phyloP scores from a whole-genome alignment of 2,797 vertebrate genomes.

The Gadopsis bispinosus region DNA sequence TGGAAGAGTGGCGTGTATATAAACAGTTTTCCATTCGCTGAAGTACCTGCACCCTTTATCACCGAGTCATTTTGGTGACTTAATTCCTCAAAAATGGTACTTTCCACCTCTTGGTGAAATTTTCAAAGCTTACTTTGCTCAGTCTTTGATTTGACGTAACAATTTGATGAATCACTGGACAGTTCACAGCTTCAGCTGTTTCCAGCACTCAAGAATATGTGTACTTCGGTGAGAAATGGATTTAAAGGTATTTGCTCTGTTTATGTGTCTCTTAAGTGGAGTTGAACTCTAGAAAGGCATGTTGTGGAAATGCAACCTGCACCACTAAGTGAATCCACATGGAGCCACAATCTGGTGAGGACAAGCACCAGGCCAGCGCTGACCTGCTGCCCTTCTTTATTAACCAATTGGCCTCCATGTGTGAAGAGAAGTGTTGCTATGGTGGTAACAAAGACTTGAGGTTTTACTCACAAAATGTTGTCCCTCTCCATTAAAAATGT shows the following conservation, averaged over 20 bases:
- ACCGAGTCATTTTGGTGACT: constrained; percentile 45
- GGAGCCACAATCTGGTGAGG: constrained; percentile 47
- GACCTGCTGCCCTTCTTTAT: constrained; percentile 56
- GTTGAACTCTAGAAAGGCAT: constrained; percentile 54
- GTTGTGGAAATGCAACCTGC: constrained; percentile 71
- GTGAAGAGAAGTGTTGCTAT: constrained; percentile 17
- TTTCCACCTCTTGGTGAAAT: constrained; percentile 40
- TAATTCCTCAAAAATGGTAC: constrained; percentile 41
- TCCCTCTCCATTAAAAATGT: background rate
- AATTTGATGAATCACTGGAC: constrained; percentile 43
- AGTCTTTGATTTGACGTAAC: constrained; percentile 51
- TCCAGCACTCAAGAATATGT: constrained; percentile 34
- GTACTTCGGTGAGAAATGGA: constrained; percentile 48
- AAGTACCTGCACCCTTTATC: constrained; percentile 64
- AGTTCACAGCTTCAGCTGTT: constrained; percentile 57
- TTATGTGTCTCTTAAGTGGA: constrained; percentile 65
- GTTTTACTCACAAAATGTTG: background rate
- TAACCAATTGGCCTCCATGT: constrained; percentile 34
- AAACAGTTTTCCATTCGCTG: constrained; percentile 52
- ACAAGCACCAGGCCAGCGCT: constrained; percentile 23
- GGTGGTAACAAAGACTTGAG: background rate
- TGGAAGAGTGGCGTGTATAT: constrained; percentile 58
- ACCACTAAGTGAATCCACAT: constrained; percentile 72
- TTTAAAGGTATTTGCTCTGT: constrained; percentile 64
- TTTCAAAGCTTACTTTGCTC: constrained; percentile 56